Percentiles rank a stretch among this genome's conserved stretches.
Evolutionary conservation across 2,113 vertebrate genomes (phyloP).

Genomic region (Tylochromis polylepis): DNA sequence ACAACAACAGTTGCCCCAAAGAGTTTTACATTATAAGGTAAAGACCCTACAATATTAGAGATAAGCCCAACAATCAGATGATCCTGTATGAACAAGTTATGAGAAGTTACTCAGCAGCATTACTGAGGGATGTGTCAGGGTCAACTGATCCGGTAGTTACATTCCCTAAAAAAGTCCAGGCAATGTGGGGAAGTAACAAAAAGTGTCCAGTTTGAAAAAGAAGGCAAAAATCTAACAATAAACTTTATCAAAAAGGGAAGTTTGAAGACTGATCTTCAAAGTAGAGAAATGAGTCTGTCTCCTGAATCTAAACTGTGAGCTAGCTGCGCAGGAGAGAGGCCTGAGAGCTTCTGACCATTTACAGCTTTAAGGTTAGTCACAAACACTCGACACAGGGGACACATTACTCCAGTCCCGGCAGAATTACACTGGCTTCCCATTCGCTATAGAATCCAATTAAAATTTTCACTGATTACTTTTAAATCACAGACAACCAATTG

Average conservation of each 20-base stretch:
- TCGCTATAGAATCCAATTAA: not conserved
- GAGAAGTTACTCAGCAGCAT: fast-evolving
- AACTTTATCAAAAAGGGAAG: not conserved
- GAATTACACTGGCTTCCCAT: not conserved
- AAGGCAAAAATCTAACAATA: not conserved
- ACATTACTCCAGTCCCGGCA: not conserved
- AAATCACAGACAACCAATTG: not conserved
- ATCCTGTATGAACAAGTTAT: not conserved
- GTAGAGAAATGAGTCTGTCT: not conserved
- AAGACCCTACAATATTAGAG: not conserved
- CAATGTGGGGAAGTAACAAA: not conserved
- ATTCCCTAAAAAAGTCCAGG: not conserved
- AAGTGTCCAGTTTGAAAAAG: not conserved
- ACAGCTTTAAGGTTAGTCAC: not conserved
- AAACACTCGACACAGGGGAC: not conserved
- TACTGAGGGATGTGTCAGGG: not conserved
- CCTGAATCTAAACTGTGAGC: not conserved
- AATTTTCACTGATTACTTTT: not conserved
- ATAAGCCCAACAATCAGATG: not conserved
- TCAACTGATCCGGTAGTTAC: not conserved
- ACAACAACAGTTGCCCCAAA: not conserved
- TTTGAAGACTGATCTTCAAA: not conserved
- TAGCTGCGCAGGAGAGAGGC: not conserved
- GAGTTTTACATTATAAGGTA: not conserved
- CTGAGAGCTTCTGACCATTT: not conserved